A percentile compares a stretch with the other conserved stretches of the same genome.
phyloP scores from a whole-genome alignment of 2,797 vertebrate genomes.

The Centropyge bicolor region DNA sequence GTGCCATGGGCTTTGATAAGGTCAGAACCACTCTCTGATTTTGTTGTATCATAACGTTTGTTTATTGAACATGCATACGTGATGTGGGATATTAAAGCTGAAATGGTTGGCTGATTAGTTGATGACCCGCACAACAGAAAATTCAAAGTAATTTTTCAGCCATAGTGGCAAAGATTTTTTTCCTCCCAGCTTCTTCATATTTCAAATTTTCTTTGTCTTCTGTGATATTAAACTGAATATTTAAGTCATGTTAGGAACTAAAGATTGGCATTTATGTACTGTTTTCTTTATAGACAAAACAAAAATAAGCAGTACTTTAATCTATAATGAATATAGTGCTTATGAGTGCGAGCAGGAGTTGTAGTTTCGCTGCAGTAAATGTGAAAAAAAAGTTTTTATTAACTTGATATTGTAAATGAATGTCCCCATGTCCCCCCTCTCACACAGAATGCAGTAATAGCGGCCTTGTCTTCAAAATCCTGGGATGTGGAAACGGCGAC shows the following conservation, averaged over 20 bases:
- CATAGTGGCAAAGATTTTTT: background rate
- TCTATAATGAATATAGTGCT: background rate
- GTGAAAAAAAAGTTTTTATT: background rate
- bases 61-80: background rate
- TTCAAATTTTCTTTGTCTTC: background rate
- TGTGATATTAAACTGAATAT: background rate
- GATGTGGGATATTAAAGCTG: background rate
- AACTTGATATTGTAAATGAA: background rate
- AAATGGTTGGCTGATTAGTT: background rate
- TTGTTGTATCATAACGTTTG: background rate
- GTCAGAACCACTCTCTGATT: conserved; percentile 85
- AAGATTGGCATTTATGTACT: background rate
- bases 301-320: background rate
- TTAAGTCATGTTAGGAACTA: fast-evolving
- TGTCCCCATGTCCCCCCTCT: background rate
- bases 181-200: background rate
- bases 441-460: conserved; percentile 97
- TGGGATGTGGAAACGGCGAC: conserved; percentile 99
- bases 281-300: background rate
- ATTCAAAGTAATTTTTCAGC: background rate
- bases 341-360: background rate
- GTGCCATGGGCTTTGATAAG: conserved; percentile 99
- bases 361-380: background rate
- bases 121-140: background rate
- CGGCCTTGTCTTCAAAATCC: conserved; percentile 99